Evolutionary conservation across 2,888 invertebrate species (phyloP).

Genomic region (Morpho achilles): DNA sequence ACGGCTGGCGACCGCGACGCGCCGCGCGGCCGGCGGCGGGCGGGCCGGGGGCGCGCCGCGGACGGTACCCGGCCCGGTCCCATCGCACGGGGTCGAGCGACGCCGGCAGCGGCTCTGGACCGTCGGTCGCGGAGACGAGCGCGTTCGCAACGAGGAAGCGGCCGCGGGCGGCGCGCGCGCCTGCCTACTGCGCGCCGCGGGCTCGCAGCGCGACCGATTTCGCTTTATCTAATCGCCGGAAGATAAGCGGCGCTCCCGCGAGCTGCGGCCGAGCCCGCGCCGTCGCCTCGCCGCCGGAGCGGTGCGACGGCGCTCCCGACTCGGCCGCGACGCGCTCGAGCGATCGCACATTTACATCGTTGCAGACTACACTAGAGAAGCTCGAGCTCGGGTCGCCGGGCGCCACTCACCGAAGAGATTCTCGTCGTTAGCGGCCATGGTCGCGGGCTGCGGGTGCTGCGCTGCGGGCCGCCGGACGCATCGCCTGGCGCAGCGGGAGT

Average conservation of each 20-base stretch:
- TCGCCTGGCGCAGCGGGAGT: constrained; percentile 24
- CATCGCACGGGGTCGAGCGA: constrained; percentile 35
- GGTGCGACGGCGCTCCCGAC: not conserved
- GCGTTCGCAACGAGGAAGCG: constrained; percentile 10
- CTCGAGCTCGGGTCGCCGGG: not conserved
- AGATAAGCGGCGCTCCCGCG: constrained; percentile 40
- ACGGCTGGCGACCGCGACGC: too few relatives aligned
- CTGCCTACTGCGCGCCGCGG: constrained; percentile 56
- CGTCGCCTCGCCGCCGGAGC: constrained; percentile 16
- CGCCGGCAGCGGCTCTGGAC: constrained; percentile 24
- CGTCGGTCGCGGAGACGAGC: constrained; percentile 33
- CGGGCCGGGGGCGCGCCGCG: constrained; percentile 33
- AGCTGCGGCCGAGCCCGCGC: constrained; percentile 18
- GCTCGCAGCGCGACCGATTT: constrained; percentile 42
- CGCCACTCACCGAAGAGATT: constrained; percentile 64
- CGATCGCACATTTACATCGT: not conserved
- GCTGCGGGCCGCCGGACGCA: constrained; percentile 33
- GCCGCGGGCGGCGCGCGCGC: constrained; percentile 40
- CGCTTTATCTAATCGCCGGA: constrained; percentile 66
- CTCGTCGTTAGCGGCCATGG: constrained; percentile 46
- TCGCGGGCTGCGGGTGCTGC: constrained; percentile 30
- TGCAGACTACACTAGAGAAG: not conserved
- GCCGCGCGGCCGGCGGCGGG: too few relatives aligned
- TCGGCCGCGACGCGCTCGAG: not conserved
- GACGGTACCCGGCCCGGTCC: constrained; percentile 32